Evolutionary conservation across 2,797 vertebrate species (phyloP).

Genomic region (Adelosebastes latens): DNA sequence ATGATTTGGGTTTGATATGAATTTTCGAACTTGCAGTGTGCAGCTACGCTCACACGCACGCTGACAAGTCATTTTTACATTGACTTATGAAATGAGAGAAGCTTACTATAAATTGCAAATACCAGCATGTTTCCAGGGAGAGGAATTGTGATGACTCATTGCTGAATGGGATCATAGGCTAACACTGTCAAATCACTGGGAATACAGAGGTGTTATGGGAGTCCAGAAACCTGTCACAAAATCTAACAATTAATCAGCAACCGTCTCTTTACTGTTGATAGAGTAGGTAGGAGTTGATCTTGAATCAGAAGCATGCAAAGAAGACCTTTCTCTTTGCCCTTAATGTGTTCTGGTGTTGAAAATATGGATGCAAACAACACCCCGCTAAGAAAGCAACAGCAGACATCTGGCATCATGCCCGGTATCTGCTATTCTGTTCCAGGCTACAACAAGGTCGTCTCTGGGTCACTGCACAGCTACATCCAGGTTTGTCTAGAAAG

Average conservation of each 20-base stretch:
- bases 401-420: constrained; percentile 43
- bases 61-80: neutral
- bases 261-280: neutral
- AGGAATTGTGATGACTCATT: neutral
- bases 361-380: constrained; percentile 19
- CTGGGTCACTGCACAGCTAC: constrained; percentile 52
- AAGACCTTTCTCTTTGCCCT: neutral
- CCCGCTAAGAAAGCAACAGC: constrained; percentile 23
- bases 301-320: neutral
- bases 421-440: constrained; percentile 11
- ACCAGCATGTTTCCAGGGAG: neutral
- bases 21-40: constrained; percentile 12
- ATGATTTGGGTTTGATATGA: constrained; percentile 9
- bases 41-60: neutral
- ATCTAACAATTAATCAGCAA: neutral
- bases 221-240: neutral
- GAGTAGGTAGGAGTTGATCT: neutral
- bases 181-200: neutral
- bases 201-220: neutral
- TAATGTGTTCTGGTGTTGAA: constrained; percentile 8
- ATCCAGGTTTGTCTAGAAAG: constrained; percentile 17
- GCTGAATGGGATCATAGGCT: neutral
- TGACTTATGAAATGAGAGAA: neutral
- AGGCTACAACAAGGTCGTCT: constrained; percentile 49
- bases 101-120: neutral